phyloP scores from a whole-genome alignment of 2,797 vertebrate species.

The Rallus crepitans region DNA sequence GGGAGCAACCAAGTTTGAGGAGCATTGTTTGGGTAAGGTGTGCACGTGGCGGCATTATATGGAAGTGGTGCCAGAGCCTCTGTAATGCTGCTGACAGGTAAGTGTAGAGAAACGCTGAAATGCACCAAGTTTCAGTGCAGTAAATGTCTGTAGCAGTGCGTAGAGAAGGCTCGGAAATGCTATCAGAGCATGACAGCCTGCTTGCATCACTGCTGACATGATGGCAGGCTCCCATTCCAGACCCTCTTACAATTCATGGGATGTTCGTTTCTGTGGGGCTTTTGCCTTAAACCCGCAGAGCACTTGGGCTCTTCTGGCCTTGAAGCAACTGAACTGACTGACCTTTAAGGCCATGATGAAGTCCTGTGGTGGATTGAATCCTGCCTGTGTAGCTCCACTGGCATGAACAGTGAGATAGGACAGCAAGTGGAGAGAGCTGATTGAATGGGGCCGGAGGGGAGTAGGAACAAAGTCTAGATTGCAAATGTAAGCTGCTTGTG shows the following conservation, averaged over 20 bases:
- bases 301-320: neutral
- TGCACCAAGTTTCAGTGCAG: neutral
- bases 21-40: neutral
- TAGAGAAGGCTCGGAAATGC: neutral
- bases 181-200: accelerated
- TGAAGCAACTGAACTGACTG: neutral
- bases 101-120: too few relatives aligned
- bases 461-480: conserved; percentile 13
- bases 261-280: neutral
- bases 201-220: accelerated
- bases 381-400: neutral
- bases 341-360: neutral
- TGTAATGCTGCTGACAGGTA: neutral
- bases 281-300: neutral
- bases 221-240: accelerated
- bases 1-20: neutral
- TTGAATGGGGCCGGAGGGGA: neutral
- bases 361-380: neutral
- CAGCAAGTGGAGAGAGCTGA: neutral
- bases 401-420: neutral
- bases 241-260: accelerated
- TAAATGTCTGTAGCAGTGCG: accelerated
- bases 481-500: neutral
- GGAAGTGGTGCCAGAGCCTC: neutral
- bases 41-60: accelerated